phyloP scores from a whole-genome alignment of 2,888 invertebrate genomes.

The Globia sparganii region DNA sequence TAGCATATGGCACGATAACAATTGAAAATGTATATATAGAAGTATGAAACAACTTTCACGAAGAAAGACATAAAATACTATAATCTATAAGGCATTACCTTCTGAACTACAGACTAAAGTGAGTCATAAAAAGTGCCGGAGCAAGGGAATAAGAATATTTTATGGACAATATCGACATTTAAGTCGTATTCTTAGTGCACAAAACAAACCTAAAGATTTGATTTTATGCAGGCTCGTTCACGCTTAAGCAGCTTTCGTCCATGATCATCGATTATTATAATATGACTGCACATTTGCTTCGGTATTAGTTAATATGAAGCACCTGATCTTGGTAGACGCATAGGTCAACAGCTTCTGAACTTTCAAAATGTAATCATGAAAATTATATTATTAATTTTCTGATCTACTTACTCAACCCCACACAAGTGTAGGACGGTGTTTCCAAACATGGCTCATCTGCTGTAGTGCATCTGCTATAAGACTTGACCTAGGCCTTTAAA shows the following conservation, averaged over 20 bases:
- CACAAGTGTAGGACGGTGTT: no score
- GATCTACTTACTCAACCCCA: not conserved
- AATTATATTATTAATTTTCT: not conserved
- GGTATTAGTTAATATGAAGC: constrained; percentile 13
- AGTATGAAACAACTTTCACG: constrained; percentile 5
- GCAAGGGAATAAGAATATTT: constrained; percentile 43
- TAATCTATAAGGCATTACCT: constrained; percentile 22
- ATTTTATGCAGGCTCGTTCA: constrained; percentile 33
- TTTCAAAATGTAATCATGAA: constrained; percentile 4
- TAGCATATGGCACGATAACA: not conserved
- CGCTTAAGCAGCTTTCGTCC: constrained; percentile 16
- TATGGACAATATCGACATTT: constrained; percentile 29
- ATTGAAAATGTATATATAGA: not conserved
- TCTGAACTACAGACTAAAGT: constrained; percentile 24
- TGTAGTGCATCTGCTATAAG: no score
- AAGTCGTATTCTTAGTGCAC: constrained; percentile 27
- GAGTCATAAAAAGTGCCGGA: constrained; percentile 43
- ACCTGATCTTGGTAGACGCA: constrained; percentile 21
- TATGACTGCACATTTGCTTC: constrained; percentile 16
- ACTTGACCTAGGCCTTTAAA: no score
- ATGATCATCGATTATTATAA: constrained; percentile 37
- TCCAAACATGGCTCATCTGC: not conserved
- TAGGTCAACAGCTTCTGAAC: constrained; percentile 1
- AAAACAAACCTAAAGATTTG: constrained; percentile 19
- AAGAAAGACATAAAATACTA: constrained; percentile 31